These are phyloP conservation scores for Hippolais icterina DNA, from an alignment of 2,113 vertebrate genomes.

Conservation along the genomic window DNA sequence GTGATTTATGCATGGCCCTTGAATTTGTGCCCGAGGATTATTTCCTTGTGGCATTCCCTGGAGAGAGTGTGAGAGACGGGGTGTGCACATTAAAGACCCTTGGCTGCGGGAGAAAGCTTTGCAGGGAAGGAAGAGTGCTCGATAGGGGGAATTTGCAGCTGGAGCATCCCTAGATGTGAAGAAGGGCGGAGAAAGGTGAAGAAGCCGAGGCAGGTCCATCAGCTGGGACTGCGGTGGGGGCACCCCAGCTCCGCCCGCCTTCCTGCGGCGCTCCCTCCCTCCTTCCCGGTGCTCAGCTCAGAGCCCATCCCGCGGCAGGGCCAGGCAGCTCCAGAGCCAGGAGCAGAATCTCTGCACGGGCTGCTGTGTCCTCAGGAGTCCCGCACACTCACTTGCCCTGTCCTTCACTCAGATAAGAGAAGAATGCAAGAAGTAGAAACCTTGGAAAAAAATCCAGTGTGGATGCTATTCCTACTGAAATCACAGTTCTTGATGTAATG, in stretches of 20 bases:
- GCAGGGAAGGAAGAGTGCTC: neutral
- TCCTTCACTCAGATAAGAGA: neutral
- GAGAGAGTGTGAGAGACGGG: neutral
- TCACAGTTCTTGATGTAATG: neutral
- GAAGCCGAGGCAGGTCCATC: neutral
- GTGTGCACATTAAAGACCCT: neutral
- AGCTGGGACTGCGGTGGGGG: neutral
- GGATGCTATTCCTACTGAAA: neutral
- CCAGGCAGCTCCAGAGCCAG: neutral
- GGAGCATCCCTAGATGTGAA: neutral
- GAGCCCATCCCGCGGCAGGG: neutral
- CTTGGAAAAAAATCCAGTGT: neutral
- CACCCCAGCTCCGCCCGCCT: neutral
- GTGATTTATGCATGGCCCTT: neutral
- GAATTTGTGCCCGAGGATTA: neutral
- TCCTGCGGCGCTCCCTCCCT: rapidly evolving
- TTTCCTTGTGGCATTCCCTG: neutral
- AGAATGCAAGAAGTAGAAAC: neutral
- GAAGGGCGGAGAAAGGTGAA: neutral
- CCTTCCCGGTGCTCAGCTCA: neutral
- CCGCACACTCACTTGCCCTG: neutral
- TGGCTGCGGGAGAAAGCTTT: neutral
- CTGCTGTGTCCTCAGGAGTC: neutral
- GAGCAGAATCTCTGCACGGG: neutral
- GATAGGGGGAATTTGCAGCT: neutral